Base-by-base conservation (phyloP, 2,797 vertebrate species). In the Chiropotes sagulatus region DNA sequence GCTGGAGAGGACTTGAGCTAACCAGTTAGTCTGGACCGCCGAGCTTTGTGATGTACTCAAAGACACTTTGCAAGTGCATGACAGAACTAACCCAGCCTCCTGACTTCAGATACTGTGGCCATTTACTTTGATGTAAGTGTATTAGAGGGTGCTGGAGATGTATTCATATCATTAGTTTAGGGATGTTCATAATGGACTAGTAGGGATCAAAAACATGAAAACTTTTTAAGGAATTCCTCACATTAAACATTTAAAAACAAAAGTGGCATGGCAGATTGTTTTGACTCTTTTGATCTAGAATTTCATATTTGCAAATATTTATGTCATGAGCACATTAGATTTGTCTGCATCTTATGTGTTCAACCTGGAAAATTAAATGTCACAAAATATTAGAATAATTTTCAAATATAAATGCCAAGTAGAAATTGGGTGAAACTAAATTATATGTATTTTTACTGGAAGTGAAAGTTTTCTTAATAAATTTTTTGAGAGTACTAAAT, bases 301-400 rank as follows among this genome's bases (percentile, higher is more conserved):
- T 93, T 94, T 84, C 72, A 92, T 19, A 50, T 91, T 94, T 36
- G 36, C 86, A 24, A 95, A 64, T 90, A 94, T 41, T 81, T 89
- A 54, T 7, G 2, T 52, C 54, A 82, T 52, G 30, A 78, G 10
- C 41, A 44, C 6, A 81, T 87, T 73, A 84, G 28, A 72, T 70
- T 52, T 93, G 73, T 79, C 44, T 72, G 28, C 9, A 73, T 93
- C 73, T 90, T 88, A 88, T 93, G 46, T 95, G 46, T 92, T 95
- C 78, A 91, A 67, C 9, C 12, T 94, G 10, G 39, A 88, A 90
- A 88, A 88, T 88, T 50, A 75, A 87, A 92, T 94, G 54, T 93
- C 75, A 90, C n/a, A 79, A 82, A 90, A 78, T 73, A 88, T 36
- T 58, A 76, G 44, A 72, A 54, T 81, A 92, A 36, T 87, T 96